Percentiles rank a stretch among this genome's conserved stretches.
Evolutionary conservation across 2,888 invertebrate species (phyloP).

Genomic region (Matsumyia berberina): DNA sequence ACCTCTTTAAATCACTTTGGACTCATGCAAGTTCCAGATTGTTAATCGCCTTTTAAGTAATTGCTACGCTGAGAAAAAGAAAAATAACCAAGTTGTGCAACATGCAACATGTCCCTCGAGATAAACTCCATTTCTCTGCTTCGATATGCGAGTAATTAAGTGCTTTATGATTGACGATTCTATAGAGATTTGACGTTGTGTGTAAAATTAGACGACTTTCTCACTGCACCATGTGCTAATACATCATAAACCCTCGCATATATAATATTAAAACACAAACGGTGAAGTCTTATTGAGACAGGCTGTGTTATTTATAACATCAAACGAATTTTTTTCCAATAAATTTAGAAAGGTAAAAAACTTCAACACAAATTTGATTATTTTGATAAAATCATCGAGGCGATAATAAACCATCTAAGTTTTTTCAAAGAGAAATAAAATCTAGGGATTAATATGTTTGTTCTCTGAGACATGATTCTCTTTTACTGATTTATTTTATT

Average conservation of each 20-base stretch:
- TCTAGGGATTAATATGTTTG: too few relatives aligned
- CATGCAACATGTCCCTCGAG: conserved; percentile 34
- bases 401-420: not conserved
- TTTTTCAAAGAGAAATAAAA: too few relatives aligned
- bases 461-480: too few relatives aligned
- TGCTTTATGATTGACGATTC: conserved; percentile 5
- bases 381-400: conserved; percentile 3
- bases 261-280: too few relatives aligned
- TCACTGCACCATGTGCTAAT: too few relatives aligned
- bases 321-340: not conserved
- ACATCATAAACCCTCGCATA: too few relatives aligned
- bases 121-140: not conserved
- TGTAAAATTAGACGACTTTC: too few relatives aligned
- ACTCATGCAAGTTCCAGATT: not conserved
- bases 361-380: not conserved
- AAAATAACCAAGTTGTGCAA: conserved; percentile 2
- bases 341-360: not conserved
- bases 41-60: not conserved
- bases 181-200: conserved; percentile 2
- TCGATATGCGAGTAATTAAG: not conserved
- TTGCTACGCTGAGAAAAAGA: not conserved
- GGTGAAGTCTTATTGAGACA: not conserved
- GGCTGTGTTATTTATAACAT: conserved; percentile 10
- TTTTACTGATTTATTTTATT: too few relatives aligned
- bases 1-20: not conserved